These are phyloP conservation scores for Drosophila neocordata DNA, from an alignment of 1,140 invertebrate genomes.

Conservation along the genomic window DNA sequence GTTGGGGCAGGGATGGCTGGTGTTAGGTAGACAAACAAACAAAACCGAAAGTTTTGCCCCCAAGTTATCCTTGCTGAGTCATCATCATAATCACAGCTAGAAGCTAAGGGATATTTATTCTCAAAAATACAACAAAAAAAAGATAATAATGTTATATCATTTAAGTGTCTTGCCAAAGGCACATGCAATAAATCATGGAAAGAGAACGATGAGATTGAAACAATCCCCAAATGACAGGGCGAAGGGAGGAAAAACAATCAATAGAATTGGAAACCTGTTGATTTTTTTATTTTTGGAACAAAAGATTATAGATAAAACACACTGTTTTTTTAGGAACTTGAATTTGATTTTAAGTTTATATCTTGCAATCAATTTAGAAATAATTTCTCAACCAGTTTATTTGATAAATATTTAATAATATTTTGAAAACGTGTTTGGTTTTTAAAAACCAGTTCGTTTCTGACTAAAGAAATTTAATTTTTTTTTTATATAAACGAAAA, in stretches of 20 bases:
- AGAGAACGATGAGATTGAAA: neutral
- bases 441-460: neutral
- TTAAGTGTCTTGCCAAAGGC: slow-evolving; percentile 30
- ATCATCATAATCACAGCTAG: neutral
- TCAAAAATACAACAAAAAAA: slow-evolving; percentile 14
- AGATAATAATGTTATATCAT: slow-evolving; percentile 34
- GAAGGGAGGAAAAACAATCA: slow-evolving; percentile 1
- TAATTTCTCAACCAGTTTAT: neutral
- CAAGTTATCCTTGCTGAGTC: slow-evolving; percentile 22
- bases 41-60: slow-evolving; percentile 20
- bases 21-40: slow-evolving; percentile 6
- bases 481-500: too few species aligned
- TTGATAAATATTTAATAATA: neutral
- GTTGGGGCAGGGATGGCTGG: neutral
- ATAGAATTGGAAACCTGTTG: slow-evolving; percentile 17
- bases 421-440: too few species aligned
- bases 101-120: neutral
- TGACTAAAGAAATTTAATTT: too few species aligned
- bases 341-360: too few species aligned
- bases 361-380: neutral
- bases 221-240: neutral
- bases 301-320: neutral
- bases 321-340: too few species aligned
- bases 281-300: neutral
- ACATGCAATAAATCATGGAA: slow-evolving; percentile 41